Conservation (phyloP, 2,888 invertebrate species). For the Aquatica leii region DNA sequence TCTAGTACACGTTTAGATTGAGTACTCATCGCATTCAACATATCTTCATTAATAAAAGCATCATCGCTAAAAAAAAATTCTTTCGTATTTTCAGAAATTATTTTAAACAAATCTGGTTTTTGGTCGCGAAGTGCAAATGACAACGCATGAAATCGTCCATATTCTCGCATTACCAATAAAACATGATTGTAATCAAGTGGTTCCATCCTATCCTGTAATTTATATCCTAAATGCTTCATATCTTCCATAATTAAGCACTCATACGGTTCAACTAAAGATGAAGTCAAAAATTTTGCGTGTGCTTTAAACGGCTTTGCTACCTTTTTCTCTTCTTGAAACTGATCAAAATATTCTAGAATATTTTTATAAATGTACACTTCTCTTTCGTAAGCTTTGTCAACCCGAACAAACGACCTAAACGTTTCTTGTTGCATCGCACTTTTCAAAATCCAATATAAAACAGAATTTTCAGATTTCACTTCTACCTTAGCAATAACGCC, state of each 20-base stretch:
- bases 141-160: slow-evolving; percentile 49
- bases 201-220: slow-evolving; percentile 36
- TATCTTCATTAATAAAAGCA: background rate
- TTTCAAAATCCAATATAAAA: slow-evolving; percentile 49
- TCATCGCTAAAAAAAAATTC: slow-evolving; percentile 35
- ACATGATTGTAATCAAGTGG: slow-evolving; percentile 48
- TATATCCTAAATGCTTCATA: slow-evolving; percentile 45
- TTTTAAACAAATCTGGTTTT: slow-evolving; percentile 41
- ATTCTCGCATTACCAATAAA: slow-evolving; percentile 44
- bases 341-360: slow-evolving; percentile 28
- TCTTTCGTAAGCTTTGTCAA: slow-evolving; percentile 43
- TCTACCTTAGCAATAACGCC: slow-evolving; percentile 44
- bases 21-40: background rate
- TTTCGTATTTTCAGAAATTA: slow-evolving; percentile 32
- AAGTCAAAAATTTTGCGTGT: slow-evolving; percentile 35
- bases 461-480: slow-evolving; percentile 20
- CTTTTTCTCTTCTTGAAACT: slow-evolving; percentile 26
- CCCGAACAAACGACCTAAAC: slow-evolving; percentile 42
- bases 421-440: slow-evolving; percentile 41
- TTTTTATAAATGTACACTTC: slow-evolving; percentile 43
- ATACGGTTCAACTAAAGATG: slow-evolving; percentile 32
- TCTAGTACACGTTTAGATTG: slow-evolving; percentile 9
- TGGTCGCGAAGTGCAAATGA: slow-evolving; percentile 48
- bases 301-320: slow-evolving; percentile 32
- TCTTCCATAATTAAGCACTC: slow-evolving; percentile 46